Base-by-base conservation (phyloP, 2,888 invertebrate genomes). In the Watsonalla cultraria region DNA sequence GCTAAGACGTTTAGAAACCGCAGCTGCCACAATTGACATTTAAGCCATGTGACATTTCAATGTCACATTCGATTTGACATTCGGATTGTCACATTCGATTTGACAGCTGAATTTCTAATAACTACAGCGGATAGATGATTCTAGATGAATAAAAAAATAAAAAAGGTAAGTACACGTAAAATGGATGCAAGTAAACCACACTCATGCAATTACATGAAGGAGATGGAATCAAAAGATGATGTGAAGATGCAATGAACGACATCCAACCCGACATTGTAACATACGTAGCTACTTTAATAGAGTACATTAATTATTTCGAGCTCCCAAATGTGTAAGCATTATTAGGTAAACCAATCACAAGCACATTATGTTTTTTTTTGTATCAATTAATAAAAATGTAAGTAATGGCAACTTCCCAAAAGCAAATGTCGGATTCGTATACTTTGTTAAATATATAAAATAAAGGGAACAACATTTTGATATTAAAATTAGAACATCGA, bases 341-440 rank as follows among this genome's bases (percentile, higher is more conserved):
- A 82, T 70, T 74, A 72, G 82, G 87, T 90, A 90, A 90, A 90
- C 90, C 90, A 90, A 90, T 89, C 90, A 90, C 89, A 88, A 85
- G 86, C 87, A 81, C 76, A 73, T 72, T 54, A 58, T 56, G 51
- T 61, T 55, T 56, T 59, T 55, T 64, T 61, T 64, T 65, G 4
- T 24, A 24, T 24, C 24, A 66, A 70, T 72, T 67, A 67, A 62
- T 66, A 59, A 60, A 63, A 55, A 57, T 60, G 66, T 74, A 77
- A 78, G 84, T 81, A 82, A 88, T 85, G 87, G 85, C 89, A 88
- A 84, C 84, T 80, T 78, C 85, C 84, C 80, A 77, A 78, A 82
- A 84, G 80, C 85, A 82, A 86, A 89, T 87, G 86, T 90, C 88
- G 88, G 90, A 85, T 85, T 85, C 76, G 78, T 82, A 24, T 24